Base-by-base conservation (phyloP, 2,113 vertebrate species). In the Aptenodytes patagonicus region DNA sequence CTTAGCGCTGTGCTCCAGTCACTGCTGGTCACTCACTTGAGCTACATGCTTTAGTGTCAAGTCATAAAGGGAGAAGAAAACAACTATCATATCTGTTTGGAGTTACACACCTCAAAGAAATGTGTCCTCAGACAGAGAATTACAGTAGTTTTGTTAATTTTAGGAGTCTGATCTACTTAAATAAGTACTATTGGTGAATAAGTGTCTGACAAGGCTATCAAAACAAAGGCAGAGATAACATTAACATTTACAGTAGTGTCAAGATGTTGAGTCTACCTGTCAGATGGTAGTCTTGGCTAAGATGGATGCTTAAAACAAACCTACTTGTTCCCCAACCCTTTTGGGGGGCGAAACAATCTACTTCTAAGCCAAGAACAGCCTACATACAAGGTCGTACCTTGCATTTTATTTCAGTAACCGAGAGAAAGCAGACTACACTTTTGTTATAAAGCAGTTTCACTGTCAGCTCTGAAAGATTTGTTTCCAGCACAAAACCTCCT, bases 191-290 rank as follows among this genome's bases (percentile, higher is more conserved):
- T 38, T 61, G 62, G 38, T 88, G 40, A 90, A 7, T 64, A 88
- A 46, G 68, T 38, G 42, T 62, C 75, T 90, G 80, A 83, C 72
- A 88, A 55, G 47, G 34, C 76, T 70, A 90, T 70, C 78, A 91
- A 95, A 94, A 91, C 80, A 89, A 83, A 87, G 31, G 52, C 72
- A 90, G 73, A 89, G 21, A 28, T 77, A 88, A 89, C 34, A 40
- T 60, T 92, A 93, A 95, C 40, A 71, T 93, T 94, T 92, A 87
- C 69, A 82, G 31, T 46, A 84, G 32, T 44, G 69, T 89, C 87
- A 60, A 71, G 73, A 92, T 95, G 83, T 84, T 91, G 80, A 94
- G 91, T 95, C 91, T 97, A 86, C 42, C 69, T 83, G 61, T 95
- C 89, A 95, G 49, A 89, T 71, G 20, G 73, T 87, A 91, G 94